Conservation (phyloP, 92 coral and sea anemone genomes). For the Palythoa grandis region DNA sequence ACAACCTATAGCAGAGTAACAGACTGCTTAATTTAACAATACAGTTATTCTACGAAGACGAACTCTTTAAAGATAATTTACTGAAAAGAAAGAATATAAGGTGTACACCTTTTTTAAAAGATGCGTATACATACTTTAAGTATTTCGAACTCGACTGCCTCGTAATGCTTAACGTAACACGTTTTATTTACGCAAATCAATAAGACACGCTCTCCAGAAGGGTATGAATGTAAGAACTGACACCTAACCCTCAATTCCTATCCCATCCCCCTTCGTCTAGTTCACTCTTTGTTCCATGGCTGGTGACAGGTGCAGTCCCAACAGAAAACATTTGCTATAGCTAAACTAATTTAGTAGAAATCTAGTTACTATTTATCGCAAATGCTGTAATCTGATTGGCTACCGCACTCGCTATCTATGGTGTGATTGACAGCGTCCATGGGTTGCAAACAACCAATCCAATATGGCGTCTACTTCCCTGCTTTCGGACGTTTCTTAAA, state of each 20-base stretch:
- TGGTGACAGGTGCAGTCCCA: conserved; percentile 28
- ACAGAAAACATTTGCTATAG: background rate
- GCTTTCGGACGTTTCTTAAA: too few relatives aligned
- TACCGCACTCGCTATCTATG: too few relatives aligned
- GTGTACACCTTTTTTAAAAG: background rate
- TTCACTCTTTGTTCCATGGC: background rate
- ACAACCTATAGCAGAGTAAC: conserved; percentile 59
- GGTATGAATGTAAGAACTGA: too few relatives aligned
- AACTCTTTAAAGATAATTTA: background rate
- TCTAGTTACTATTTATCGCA: too few relatives aligned
- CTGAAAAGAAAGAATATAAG: background rate
- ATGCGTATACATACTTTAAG: background rate
- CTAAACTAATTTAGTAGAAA: background rate
- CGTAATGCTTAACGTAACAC: too few relatives aligned
- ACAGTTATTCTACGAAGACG: background rate
- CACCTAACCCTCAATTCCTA: too few relatives aligned
- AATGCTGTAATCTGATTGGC: too few relatives aligned
- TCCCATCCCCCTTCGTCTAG: background rate
- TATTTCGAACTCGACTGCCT: background rate
- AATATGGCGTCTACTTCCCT: too few relatives aligned
- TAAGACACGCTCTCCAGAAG: too few relatives aligned
- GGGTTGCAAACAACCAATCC: too few relatives aligned
- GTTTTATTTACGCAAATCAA: too few relatives aligned
- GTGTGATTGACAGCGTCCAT: too few relatives aligned
- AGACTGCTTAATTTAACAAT: background rate